Evolutionary conservation across 92 coral and sea anemone species (phyloP).

Genomic region (Desmophyllum pertusum): DNA sequence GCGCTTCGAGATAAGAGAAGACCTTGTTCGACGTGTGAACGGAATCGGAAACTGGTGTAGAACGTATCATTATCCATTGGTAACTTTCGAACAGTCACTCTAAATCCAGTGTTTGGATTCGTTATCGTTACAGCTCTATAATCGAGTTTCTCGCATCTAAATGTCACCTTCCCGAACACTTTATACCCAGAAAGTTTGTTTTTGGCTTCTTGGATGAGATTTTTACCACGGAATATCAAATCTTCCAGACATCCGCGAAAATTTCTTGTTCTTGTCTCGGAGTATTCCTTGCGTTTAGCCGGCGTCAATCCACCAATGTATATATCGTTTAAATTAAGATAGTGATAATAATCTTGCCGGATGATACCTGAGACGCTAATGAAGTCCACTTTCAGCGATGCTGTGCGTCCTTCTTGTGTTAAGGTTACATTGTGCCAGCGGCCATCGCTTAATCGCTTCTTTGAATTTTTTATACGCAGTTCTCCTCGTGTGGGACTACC

Average conservation of each 20-base stretch:
- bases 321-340: conserved; percentile 62
- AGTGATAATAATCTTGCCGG: conserved; percentile 44
- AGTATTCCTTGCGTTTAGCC: not conserved
- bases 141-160: conserved; percentile 59
- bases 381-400: conserved; percentile 56
- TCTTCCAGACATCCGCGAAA: conserved; percentile 83
- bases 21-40: conserved; percentile 79
- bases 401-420: conserved; percentile 49
- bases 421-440: conserved; percentile 82
- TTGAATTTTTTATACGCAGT: not conserved
- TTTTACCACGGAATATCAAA: conserved; percentile 61
- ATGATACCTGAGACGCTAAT: conserved; percentile 16
- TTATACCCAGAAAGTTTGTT: conserved; percentile 7
- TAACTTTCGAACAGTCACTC: conserved; percentile 64
- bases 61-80: conserved; percentile 74
- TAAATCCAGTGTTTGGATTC: conserved; percentile 63
- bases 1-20: conserved; percentile 78
- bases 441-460: conserved; percentile 70
- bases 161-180: conserved; percentile 53
- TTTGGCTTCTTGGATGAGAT: conserved; percentile 52
- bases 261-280: conserved; percentile 26
- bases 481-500: conserved; percentile 43
- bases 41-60: conserved; percentile 81
- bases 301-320: conserved; percentile 81
- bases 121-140: conserved; percentile 71